Conservation (phyloP, 2,113 vertebrate genomes). For the Sceloporus tristichus region DNA sequence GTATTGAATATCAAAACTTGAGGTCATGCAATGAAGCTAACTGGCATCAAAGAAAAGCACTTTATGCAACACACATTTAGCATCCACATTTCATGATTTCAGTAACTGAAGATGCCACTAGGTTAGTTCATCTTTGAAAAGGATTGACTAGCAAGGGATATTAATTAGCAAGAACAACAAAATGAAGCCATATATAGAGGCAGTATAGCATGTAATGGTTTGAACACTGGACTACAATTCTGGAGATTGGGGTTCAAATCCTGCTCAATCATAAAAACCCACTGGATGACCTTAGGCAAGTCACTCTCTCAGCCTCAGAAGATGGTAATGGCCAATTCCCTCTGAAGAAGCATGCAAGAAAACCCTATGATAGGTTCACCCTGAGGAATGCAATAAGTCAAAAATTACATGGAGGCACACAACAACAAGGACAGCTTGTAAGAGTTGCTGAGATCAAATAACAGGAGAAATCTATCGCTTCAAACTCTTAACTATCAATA, state of each 20-base stretch:
- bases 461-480: neutral
- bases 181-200: neutral
- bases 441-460: neutral
- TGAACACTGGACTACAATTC: no score
- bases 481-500: neutral
- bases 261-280: no score
- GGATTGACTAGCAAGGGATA: neutral
- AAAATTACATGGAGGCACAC: no score
- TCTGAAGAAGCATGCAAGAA: no score
- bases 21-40: neutral
- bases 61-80: neutral
- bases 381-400: no score
- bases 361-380: no score
- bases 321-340: no score
- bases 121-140: neutral
- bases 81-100: neutral
- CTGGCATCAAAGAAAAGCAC: neutral
- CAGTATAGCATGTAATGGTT: no score
- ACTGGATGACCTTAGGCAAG: no score
- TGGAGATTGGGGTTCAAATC: no score
- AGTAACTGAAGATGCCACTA: neutral
- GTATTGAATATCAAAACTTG: neutral
- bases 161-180: neutral
- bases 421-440: neutral
- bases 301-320: no score